Conservation (phyloP, 2,888 invertebrate genomes). For the Ptychoptera albimana region DNA sequence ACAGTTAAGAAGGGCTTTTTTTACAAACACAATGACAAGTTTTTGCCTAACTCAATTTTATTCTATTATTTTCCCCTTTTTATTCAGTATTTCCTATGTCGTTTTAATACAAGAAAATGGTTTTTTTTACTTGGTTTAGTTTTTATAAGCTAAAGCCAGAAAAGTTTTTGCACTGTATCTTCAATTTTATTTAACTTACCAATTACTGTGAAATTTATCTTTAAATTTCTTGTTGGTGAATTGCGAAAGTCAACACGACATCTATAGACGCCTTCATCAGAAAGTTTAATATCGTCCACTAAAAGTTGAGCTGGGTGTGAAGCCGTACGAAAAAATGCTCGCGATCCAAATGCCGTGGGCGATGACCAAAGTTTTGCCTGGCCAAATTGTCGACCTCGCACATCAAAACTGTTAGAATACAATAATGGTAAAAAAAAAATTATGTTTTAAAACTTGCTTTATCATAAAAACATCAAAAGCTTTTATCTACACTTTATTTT, state of each 20-base stretch:
- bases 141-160: too few relatives aligned
- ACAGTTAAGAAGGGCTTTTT: too few relatives aligned
- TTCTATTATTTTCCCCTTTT: too few relatives aligned
- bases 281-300: conserved; percentile 38
- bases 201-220: conserved; percentile 59
- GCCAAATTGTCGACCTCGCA: conserved; percentile 51
- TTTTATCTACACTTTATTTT: too few relatives aligned
- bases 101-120: too few relatives aligned
- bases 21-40: too few relatives aligned
- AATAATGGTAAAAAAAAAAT: conserved; percentile 6
- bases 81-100: too few relatives aligned
- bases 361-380: conserved; percentile 75
- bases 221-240: conserved; percentile 54
- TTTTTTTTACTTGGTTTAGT: too few relatives aligned
- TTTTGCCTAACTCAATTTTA: too few relatives aligned
- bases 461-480: too few relatives aligned
- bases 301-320: conserved; percentile 67
- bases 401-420: conserved; percentile 46
- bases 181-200: conserved; percentile 34
- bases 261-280: conserved; percentile 53
- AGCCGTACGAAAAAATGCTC: conserved; percentile 71
- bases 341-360: conserved; percentile 53
- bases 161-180: too few relatives aligned
- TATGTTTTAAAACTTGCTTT: neutral
- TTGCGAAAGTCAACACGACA: conserved; percentile 60